These are phyloP conservation scores for Paracyclopina nana DNA, from an alignment of 1,140 invertebrate genomes.

Conservation along the genomic window DNA sequence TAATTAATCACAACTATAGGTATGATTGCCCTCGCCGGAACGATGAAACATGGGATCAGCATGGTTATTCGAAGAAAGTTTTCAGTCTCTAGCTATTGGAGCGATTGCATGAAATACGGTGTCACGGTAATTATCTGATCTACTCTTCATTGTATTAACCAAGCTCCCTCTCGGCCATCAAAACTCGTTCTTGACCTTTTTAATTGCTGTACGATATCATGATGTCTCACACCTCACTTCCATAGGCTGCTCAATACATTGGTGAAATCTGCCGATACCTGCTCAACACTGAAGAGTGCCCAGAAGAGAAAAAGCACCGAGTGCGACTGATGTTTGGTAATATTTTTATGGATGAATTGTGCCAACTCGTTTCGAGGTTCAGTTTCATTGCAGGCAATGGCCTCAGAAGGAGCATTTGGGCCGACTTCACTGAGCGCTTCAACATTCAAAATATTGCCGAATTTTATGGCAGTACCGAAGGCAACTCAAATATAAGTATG, in stretches of 20 bases:
- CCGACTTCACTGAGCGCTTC: constrained; percentile 34
- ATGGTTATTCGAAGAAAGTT: constrained; percentile 79
- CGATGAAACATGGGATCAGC: constrained; percentile 52
- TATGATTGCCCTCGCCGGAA: constrained; percentile 32
- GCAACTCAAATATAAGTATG: constrained; percentile 41
- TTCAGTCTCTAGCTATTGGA: constrained; percentile 83
- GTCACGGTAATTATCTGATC: constrained; percentile 59
- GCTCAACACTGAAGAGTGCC: constrained; percentile 31
- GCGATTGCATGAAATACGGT: constrained; percentile 84
- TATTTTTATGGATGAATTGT: background rate
- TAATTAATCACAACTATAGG: too few relatives aligned
- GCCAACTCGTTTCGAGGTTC: background rate
- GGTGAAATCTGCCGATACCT: constrained; percentile 44
- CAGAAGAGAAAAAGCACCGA: constrained; percentile 31
- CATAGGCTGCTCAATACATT: constrained; percentile 38
- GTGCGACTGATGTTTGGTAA: constrained; percentile 32
- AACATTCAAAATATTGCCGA: constrained; percentile 32
- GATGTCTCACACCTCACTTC: background rate
- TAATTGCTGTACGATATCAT: background rate
- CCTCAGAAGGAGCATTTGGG: constrained; percentile 34
- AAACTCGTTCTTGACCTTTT: background rate
- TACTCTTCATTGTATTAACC: background rate
- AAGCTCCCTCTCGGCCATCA: too few relatives aligned
- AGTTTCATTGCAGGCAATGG: constrained; percentile 31
- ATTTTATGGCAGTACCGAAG: constrained; percentile 39